These are phyloP conservation scores for Antennarius striatus DNA, from an alignment of 2,113 vertebrate species.

Conservation along the genomic window DNA sequence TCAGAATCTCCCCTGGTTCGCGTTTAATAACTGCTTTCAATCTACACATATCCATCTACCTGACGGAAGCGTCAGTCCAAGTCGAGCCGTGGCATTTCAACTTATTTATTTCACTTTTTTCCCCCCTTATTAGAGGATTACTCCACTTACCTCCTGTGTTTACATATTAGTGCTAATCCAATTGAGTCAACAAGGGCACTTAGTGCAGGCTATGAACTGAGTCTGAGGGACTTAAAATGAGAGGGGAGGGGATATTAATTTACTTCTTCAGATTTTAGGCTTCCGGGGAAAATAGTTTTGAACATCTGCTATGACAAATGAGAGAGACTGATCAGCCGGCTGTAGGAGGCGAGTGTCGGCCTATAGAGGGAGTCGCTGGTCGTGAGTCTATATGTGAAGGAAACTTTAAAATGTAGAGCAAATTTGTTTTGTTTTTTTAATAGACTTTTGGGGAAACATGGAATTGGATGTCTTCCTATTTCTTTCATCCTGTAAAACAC, in stretches of 20 bases:
- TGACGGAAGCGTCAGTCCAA: slow-evolving; percentile 69
- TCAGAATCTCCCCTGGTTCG: slow-evolving; percentile 60
- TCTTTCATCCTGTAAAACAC: slow-evolving; percentile 10
- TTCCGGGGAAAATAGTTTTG: slow-evolving; percentile 78
- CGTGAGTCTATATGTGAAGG: slow-evolving; percentile 31
- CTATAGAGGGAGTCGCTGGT: slow-evolving; percentile 77
- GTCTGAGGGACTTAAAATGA: slow-evolving; percentile 77
- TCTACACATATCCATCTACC: slow-evolving; percentile 57
- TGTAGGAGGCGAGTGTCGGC: slow-evolving; percentile 29
- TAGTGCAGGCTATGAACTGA: slow-evolving; percentile 82
- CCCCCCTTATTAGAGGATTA: slow-evolving; percentile 82
- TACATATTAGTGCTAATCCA: slow-evolving; percentile 87
- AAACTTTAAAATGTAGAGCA: neutral
- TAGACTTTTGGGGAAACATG: slow-evolving; percentile 13
- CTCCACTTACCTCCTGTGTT: slow-evolving; percentile 85
- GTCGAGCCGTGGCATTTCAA: slow-evolving; percentile 71
- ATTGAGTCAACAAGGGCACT: slow-evolving; percentile 87
- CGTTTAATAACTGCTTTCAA: slow-evolving; percentile 68
- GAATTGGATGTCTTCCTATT: slow-evolving; percentile 4
- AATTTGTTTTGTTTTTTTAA: slow-evolving; percentile 15
- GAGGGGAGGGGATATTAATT: slow-evolving; percentile 83
- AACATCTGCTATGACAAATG: slow-evolving; percentile 81
- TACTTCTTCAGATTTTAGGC: slow-evolving; percentile 80
- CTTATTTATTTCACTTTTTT: slow-evolving; percentile 80
- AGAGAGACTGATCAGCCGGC: slow-evolving; percentile 48